These are phyloP conservation scores for Eupithecia centaureata DNA, from an alignment of 2,888 invertebrate genomes.

Conservation along the genomic window DNA sequence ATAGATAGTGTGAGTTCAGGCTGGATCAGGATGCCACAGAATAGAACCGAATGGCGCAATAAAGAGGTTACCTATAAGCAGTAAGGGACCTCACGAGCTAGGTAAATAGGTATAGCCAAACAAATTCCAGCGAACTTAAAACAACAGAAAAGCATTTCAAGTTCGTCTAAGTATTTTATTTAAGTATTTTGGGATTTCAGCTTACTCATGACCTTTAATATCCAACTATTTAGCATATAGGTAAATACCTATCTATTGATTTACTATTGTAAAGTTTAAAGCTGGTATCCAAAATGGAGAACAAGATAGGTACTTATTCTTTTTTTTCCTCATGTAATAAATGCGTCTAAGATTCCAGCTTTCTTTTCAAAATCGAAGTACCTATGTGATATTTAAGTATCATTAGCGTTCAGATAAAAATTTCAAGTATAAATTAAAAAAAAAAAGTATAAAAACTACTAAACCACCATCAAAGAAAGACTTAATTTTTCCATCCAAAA, in stretches of 20 bases:
- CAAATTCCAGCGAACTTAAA: not conserved
- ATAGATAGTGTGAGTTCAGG: too few species aligned
- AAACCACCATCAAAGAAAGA: not conserved
- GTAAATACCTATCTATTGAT: not conserved
- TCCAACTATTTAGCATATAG: not conserved
- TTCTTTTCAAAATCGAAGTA: not conserved
- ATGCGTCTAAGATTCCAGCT: not conserved
- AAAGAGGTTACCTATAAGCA: too few species aligned
- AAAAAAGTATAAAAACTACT: not conserved
- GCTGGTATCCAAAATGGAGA: not conserved
- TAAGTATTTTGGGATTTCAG: constrained; percentile 27
- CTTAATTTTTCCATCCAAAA: not conserved
- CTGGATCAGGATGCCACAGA: not conserved
- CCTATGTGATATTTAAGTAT: not conserved
- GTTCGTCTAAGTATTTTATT: constrained; percentile 40
- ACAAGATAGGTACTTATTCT: not conserved
- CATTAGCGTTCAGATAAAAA: not conserved
- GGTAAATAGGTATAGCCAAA: not conserved
- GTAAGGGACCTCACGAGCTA: not conserved
- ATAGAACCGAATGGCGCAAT: not conserved
- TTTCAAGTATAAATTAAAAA: not conserved
- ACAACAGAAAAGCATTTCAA: constrained; percentile 33
- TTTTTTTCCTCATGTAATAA: not conserved
- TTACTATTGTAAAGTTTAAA: not conserved
- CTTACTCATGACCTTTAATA: constrained; percentile 24